Base-by-base conservation (phyloP, 1,140 invertebrate species). In the Phortica variegata region DNA sequence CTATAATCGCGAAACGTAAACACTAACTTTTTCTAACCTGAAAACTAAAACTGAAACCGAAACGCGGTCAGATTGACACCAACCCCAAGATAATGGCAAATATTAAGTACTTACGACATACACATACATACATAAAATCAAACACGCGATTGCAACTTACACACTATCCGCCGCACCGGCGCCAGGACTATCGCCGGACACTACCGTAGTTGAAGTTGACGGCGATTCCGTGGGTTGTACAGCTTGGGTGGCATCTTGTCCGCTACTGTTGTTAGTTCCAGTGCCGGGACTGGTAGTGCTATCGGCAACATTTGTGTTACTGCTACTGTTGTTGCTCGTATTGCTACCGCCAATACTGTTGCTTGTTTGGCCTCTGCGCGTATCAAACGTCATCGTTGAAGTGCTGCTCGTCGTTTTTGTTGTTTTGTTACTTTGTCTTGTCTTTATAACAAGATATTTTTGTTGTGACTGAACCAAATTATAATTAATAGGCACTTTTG, bases 381-480 rank as follows among this genome's bases (percentile, higher is more conserved):
- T 73, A 57, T 73, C 69, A 58, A 73, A 73, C 55, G 70, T 73
- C 70, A 73, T 73, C 50, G 41, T 52, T 43, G 41, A 40, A 47
- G 29, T 44, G 18, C 21, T 48, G 45, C 51, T 19, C 49, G 50
- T 36, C 49, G 50, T 47, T 33, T 34, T 15, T 34, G 6, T 15
- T 34, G 32, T 15, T 34, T 6, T 12, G 13, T 32, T 47, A 43
- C 50, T 48, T 38, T 39, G 26, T 44, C 41, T 10, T 50, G 21
- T 43, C 43, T n/a, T n/a, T n/a, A n/a, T n/a, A n/a, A n/a, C n/a
- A n/a, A n/a, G n/a, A n/a, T n/a, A n/a, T n/a, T n/a, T 7, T 17
- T 42, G 38, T 17, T 43, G 39, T 29, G 12, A 29, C 26, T 12
- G 6, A 12, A 29, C 13, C 32, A 34, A 15, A 4, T 34, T 9